phyloP scores from a whole-genome alignment of 2,888 invertebrate species.

The Spatulosminthurus flaviceps region DNA sequence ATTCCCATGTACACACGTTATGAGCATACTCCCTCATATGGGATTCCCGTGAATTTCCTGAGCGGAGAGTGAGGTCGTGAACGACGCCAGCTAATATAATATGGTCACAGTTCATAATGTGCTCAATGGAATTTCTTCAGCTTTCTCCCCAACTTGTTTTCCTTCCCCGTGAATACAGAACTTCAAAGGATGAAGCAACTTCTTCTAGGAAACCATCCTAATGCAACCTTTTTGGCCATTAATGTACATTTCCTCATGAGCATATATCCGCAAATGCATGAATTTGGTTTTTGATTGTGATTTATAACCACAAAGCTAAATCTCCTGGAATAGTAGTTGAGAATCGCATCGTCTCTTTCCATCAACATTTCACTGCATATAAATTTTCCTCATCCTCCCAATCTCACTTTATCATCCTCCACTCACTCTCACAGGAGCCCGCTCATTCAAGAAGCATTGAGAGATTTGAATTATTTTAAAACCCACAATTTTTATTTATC shows the following conservation, averaged over 20 bases:
- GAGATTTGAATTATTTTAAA: too few relatives aligned
- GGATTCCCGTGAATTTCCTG: too few relatives aligned
- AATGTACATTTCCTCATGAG: not conserved
- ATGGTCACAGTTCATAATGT: constrained; percentile 18
- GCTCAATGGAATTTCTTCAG: not conserved
- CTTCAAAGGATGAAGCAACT: not conserved
- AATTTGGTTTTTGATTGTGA: constrained; percentile 14
- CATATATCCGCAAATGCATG: constrained; percentile 14
- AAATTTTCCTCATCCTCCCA: not conserved
- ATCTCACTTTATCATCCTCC: constrained; percentile 9
- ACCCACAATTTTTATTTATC: too few relatives aligned
- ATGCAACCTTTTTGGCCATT: not conserved
- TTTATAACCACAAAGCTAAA: constrained; percentile 13
- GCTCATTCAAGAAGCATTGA: too few relatives aligned
- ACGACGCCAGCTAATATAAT: constrained; percentile 1
- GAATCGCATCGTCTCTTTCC: constrained; percentile 7
- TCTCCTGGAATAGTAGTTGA: not conserved
- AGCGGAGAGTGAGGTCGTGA: not conserved
- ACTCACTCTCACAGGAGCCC: not conserved
- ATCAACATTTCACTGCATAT: not conserved
- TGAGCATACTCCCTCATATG: too few relatives aligned
- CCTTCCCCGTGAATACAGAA: not conserved
- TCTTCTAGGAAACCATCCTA: too few relatives aligned
- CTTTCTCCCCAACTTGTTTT: constrained; percentile 7
- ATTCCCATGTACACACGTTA: too few relatives aligned